These are phyloP conservation scores for Oenanthe melanoleuca DNA, from an alignment of 2,113 vertebrate genomes.

Conservation along the genomic window DNA sequence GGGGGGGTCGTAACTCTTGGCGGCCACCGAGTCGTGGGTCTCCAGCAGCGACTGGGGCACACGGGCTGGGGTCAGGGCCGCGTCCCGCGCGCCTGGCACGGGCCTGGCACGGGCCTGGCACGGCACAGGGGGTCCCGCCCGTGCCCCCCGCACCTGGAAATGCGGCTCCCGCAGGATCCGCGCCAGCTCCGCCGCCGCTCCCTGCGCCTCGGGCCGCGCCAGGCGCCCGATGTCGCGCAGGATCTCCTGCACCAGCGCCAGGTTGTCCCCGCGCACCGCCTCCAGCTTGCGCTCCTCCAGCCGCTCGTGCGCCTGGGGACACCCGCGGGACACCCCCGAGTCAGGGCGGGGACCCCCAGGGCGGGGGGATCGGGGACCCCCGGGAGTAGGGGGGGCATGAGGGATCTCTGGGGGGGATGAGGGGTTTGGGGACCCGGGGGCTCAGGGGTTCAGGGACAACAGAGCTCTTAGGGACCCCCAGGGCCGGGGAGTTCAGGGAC, in stretches of 20 bases:
- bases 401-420: no score
- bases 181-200: constrained; percentile 82
- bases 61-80: not conserved
- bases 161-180: constrained; percentile 92
- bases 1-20: constrained; percentile 93
- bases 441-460: no score
- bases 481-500: no score
- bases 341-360: no score
- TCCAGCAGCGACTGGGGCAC: constrained; percentile 89
- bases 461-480: no score
- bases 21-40: constrained; percentile 94
- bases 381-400: no score
- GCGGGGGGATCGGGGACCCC: no score
- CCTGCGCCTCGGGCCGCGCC: constrained; percentile 66
- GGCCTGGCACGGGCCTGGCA: not conserved
- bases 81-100: rapidly evolving
- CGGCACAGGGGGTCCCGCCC: rapidly evolving
- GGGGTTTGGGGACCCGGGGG: no score
- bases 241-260: constrained; percentile 96
- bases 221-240: constrained; percentile 86
- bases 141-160: constrained; percentile 83
- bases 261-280: constrained; percentile 91
- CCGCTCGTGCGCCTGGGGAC: constrained; percentile 85
- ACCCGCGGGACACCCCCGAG: not conserved
- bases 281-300: constrained; percentile 92